Evolutionary conservation across 2,888 invertebrate species (phyloP), one percentile per base, ranked within the genome.

Genomic region (Onthophagus sagittarius): DNA sequence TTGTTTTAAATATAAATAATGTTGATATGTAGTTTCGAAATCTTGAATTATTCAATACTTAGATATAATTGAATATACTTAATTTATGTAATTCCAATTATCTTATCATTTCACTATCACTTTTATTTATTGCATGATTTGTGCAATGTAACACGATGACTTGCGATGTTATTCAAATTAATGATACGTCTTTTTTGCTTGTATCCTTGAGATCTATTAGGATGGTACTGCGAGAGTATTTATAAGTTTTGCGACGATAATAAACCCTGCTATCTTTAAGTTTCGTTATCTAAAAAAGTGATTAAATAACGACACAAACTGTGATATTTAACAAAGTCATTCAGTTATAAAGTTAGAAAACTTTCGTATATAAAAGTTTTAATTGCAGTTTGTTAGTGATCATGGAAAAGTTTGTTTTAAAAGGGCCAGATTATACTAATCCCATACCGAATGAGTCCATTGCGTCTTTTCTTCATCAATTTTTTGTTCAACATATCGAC

Each of bases 381-480:
- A 53, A 53, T 7, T 53, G 23, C 23, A 53, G 9, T 53, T 11
- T 53, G 63, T 3, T 63, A 15, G 14, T 67, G 32, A 67, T 5
- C n/a, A 67, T 67, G 67, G 67, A 67, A n/a, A 15, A 67, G 31
- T 67, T 67, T 67, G 23, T 67, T 23, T 23, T 67, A 67, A 67
- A 67, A 67, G 67, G 67, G 31, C 67, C 67, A 13, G 67, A 67
- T 31, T 67, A 31, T n/a, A 23, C 67, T 9, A 67, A 67, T 23
- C 67, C 67, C 13, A 32, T 67, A 13, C 67, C 67, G 15, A n/a
- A 67, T 32, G 67, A 67, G 7, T 23, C 15, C 31, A 67, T 67
- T 67, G 67, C 67, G 5, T 67, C 67, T 32, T 67, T 23, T 32
- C 15, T 67, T 23, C 67, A 67, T 6, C 23, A 0, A 67, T 67